Base-by-base conservation (phyloP, 2,888 invertebrate species). In the Junonia oenone region DNA sequence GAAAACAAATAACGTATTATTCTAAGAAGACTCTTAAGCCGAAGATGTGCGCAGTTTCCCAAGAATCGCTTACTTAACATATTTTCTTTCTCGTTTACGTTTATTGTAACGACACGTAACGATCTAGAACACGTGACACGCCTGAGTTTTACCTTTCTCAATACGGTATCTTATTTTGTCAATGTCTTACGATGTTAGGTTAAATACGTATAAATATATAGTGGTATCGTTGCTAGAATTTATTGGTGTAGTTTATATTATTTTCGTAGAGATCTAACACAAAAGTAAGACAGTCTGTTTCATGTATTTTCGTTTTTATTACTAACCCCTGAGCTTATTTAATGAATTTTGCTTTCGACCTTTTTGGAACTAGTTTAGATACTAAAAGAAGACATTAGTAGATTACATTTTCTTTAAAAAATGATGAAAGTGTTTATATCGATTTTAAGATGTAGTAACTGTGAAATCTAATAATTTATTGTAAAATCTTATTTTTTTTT, bases 21-120 rank as follows among this genome's bases (percentile, higher is more conserved):
- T 40, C 46, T 45, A 15, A 45, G 31, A 47, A 55, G 51, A 26
- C 37, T 46, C 31, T n/a, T 15, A 31, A 15, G 8, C 75, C 80
- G 78, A 82, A 84, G 81, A 76, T 80, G 76, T 73, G 69, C 75
- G 78, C 78, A 78, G 76, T 73, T n/a, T 37, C 19, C 71, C 77
- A 78, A 68, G 79, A 84, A 83, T 83, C 79, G 84, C 84, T 85
- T 86, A 83, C 83, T 85, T 82, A 81, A 82, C 83, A 85, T 85
- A 84, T 85, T 83, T 84, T 82, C 74, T 73, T 76, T 78, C 76
- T 78, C 80, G 73, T 78, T 78, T 76, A 75, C 78, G 73, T 76
- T 78, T 76, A 78, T 65, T 74, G 22, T 22, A 22, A 22, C 5
- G 22, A 22, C n/a, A n/a, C n/a, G 77, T 81, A 83, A 84, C 81